phyloP scores from a whole-genome alignment of 2,113 vertebrate species.

The Condylura cristata region DNA sequence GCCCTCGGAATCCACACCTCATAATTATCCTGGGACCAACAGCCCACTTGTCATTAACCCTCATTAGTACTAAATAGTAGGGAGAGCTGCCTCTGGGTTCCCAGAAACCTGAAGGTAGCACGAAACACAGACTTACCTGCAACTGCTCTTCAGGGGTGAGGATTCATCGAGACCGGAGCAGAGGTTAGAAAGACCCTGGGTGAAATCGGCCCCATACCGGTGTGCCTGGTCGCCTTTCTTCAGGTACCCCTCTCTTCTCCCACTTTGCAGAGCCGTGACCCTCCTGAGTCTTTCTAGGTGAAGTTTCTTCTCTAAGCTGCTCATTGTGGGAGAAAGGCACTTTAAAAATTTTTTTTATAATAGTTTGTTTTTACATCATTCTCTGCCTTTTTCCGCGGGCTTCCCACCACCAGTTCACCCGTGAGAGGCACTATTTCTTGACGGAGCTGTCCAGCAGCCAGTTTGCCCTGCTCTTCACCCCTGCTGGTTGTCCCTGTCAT shows the following conservation, averaged over 20 bases:
- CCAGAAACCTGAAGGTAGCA: neutral
- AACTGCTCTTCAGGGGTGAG: neutral
- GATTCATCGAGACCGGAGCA: neutral
- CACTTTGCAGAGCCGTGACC: fast-evolving
- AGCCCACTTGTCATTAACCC: conserved; percentile 33
- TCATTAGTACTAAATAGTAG: conserved; percentile 48
- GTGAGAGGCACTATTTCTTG: neutral
- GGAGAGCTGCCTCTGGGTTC: neutral
- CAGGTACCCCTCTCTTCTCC: neutral
- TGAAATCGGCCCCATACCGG: neutral
- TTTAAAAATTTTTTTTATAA: too few species aligned
- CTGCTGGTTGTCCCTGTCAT: neutral
- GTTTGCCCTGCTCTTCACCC: neutral
- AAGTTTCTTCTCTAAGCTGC: neutral
- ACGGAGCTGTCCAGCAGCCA: neutral
- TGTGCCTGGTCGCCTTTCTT: neutral
- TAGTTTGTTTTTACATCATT: too few species aligned
- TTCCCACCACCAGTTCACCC: too few species aligned
- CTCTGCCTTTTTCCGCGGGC: too few species aligned
- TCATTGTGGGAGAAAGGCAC: neutral
- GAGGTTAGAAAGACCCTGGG: neutral
- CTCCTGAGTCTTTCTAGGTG: neutral
- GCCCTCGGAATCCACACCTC: neutral
- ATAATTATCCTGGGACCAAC: conserved; percentile 48
- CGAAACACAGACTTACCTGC: neutral